phyloP scores from a whole-genome alignment of 2,797 vertebrate genomes.

The Mormyrus hasselquistii region DNA sequence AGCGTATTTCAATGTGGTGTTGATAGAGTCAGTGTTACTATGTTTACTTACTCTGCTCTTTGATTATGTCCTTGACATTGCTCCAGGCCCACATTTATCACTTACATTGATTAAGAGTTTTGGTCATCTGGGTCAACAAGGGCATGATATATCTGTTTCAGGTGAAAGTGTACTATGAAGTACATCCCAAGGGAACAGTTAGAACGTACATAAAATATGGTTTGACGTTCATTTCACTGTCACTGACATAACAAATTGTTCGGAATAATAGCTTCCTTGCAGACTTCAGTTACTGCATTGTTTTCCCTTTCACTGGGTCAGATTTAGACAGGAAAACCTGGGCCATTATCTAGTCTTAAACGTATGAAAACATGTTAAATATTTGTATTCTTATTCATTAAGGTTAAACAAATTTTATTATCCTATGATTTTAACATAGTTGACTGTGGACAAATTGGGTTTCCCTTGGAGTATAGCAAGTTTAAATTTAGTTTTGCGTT shows the following conservation, averaged over 20 bases:
- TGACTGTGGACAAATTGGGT: slow-evolving; percentile 55
- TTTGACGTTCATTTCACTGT: slow-evolving; percentile 61
- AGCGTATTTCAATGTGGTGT: background rate
- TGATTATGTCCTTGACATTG: background rate
- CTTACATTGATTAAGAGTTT: slow-evolving; percentile 5
- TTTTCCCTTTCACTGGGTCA: background rate
- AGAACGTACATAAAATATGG: slow-evolving; percentile 65
- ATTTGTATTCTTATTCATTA: slow-evolving; percentile 62
- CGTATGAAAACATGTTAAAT: slow-evolving; percentile 67
- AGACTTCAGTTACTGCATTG: slow-evolving; percentile 29
- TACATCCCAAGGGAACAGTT: slow-evolving; percentile 60
- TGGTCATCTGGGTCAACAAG: slow-evolving; percentile 48
- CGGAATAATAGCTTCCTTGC: slow-evolving; percentile 53
- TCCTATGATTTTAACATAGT: slow-evolving; percentile 38
- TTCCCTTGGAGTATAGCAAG: slow-evolving; percentile 46
- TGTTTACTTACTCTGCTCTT: background rate
- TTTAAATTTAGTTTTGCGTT: slow-evolving; percentile 4
- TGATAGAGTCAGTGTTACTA: background rate
- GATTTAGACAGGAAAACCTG: slow-evolving; percentile 36
- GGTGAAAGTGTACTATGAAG: slow-evolving; percentile 44
- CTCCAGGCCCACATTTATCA: background rate
- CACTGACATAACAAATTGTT: slow-evolving; percentile 52
- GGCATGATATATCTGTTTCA: slow-evolving; percentile 63
- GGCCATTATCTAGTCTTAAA: slow-evolving; percentile 53
- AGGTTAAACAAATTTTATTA: slow-evolving; percentile 60